Percentiles rank a stretch among this genome's conserved stretches.
phyloP scores from a whole-genome alignment of 2,113 vertebrate genomes.

The Sorex araneus region DNA sequence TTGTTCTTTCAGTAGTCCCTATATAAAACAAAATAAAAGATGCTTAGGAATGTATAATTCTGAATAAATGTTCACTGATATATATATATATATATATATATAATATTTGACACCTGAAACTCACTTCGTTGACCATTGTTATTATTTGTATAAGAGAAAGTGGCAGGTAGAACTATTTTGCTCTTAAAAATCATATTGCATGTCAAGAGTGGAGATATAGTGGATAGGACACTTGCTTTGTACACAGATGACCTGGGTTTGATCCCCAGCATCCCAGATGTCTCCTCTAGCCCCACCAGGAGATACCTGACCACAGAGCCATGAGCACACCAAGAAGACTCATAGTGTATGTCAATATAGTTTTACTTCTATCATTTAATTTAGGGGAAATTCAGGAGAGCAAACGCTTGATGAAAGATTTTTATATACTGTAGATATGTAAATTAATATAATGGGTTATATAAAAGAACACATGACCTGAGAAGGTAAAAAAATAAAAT shows the following conservation, averaged over 20 bases:
- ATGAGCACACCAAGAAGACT: not conserved
- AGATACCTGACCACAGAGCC: too few species aligned
- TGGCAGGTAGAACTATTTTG: not conserved
- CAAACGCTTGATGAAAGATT: not conserved
- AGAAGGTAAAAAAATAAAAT: not conserved
- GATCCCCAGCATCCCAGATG: too few species aligned
- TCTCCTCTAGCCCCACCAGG: too few species aligned
- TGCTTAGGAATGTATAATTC: not conserved
- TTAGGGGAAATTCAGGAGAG: not conserved
- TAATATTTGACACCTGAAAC: not conserved
- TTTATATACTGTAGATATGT: not conserved
- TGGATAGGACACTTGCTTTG: too few species aligned
- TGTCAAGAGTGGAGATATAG: too few species aligned
- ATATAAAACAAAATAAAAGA: conserved; percentile 1
- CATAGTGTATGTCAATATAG: not conserved
- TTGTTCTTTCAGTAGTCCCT: conserved; percentile 59
- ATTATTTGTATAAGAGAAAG: not conserved
- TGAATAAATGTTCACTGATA: not conserved
- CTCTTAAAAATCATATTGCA: not conserved
- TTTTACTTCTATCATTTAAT: not conserved
- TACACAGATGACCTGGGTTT: too few species aligned
- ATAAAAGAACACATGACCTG: not conserved
- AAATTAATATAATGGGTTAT: not conserved
- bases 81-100: too few species aligned
- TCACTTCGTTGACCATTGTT: not conserved